These are phyloP conservation scores for Coleophora deauratella DNA, from an alignment of 2,888 invertebrate genomes.

Conservation along the genomic window DNA sequence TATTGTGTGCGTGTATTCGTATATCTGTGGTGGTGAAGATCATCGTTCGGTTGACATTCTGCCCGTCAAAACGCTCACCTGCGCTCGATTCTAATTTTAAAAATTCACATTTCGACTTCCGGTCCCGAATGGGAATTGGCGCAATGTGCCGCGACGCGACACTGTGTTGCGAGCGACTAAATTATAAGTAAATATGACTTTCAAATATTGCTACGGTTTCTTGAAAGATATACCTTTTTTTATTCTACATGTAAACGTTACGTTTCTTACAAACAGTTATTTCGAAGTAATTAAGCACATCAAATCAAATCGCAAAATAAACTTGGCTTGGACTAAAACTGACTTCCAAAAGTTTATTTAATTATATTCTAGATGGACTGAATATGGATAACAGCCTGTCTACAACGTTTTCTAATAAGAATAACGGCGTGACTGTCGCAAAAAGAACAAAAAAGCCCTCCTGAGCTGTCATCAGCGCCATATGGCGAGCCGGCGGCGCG, in stretches of 20 bases:
- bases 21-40: slow-evolving; percentile 21
- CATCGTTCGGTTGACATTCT: slow-evolving; percentile 25
- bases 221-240: not conserved
- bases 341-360: too few species aligned
- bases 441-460: slow-evolving; percentile 14
- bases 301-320: too few species aligned
- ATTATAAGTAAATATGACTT: slow-evolving; percentile 11
- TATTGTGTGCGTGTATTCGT: slow-evolving; percentile 29
- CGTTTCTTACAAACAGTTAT: too few species aligned
- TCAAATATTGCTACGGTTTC: slow-evolving; percentile 1
- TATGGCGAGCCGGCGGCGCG: slow-evolving; percentile 38
- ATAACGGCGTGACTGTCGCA: slow-evolving; percentile 12
- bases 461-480: slow-evolving; percentile 43
- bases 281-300: too few species aligned
- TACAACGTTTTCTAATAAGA: slow-evolving; percentile 17
- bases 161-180: slow-evolving; percentile 8
- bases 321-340: too few species aligned
- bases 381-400: too few species aligned
- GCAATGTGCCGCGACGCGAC: slow-evolving; percentile 37
- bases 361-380: too few species aligned
- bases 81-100: slow-evolving; percentile 66
- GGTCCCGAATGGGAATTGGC: slow-evolving; percentile 67
- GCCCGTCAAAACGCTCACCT: slow-evolving; percentile 62
- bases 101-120: slow-evolving; percentile 70
- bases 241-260: too few species aligned